Base-by-base conservation (phyloP, 1,140 invertebrate genomes). In the Lysiphlebus fabarum region DNA sequence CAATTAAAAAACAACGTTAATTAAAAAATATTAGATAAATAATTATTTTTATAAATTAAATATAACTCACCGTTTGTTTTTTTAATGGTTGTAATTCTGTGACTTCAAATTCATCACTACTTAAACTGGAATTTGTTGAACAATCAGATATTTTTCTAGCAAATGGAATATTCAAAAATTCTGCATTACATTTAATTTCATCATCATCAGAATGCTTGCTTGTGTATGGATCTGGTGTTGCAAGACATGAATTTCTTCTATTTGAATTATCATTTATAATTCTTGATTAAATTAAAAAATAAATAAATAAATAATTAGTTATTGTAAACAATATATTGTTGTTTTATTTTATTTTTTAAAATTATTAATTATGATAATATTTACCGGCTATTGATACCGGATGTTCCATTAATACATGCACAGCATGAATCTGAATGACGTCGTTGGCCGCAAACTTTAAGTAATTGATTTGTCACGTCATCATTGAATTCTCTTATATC, bases 51-150 rank as follows among this genome's bases (percentile, higher is more conserved):
- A 10, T 38, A 11, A 37, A 14, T 26, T 26, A 26, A 26, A 26
- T 10, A 9, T 64, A 61, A 61, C 79, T 81, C 60, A 82, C 82
- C 77, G 80, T 70, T 43, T 64, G 53, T 48, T 73, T 70, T 60
- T 74, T 74, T 11, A 73, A 56, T 14, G 71, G 71, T 36, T 73
- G 74, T 12, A 78, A 66, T 63, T 74, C 75, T 61, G 61, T 72
- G 64, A 83, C 78, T 45, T 82, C 81, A 59, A 86, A 85, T 33
- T 90, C 88, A 43, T 88, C 87, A 43, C 84, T 86, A 66, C 88
- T 90, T 2, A 83, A 70, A 14, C 83, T 85, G 4, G 83, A 85
- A 64, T 80, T 85, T 4, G 82, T 84, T 34, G 84, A 85, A 68
- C 86, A 87, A 64, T 85, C 82, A 5, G 85, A 86, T 5, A 81